Evolutionary conservation across 2,113 vertebrate species (phyloP), one percentile per base, ranked within the genome.

Genomic region (Poeciliopsis occidentalis): DNA sequence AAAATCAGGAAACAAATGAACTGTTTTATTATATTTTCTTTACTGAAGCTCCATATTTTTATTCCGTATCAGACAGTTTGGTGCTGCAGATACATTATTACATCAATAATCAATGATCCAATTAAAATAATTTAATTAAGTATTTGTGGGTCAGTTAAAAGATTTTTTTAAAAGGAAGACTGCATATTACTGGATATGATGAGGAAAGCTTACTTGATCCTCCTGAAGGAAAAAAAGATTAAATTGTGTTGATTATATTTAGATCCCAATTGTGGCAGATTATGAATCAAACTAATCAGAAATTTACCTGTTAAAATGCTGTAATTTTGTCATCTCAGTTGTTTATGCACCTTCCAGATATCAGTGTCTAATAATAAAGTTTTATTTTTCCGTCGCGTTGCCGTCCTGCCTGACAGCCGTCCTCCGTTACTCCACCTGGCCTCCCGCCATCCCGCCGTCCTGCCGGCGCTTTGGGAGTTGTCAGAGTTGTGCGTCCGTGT

Each of bases 401-500:
- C 32, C 79, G 77, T 79, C 41, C 41, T 86, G 71, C 72, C 61
- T 76, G 80, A 80, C 83, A 79, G 77, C 80, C 64, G 63, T 69
- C 72, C 78, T 75, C 34, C 67, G 64, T 60, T 62, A 60, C 69
- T 85, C 82, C 71, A 74, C 82, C 82, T 77, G 82, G 60, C 76
- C 83, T 71, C 12, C 67, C 69, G 80, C 64, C 79, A 44, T 60
- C 82, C 81, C 76, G 82, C 54, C 76, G 81, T 71, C 7, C 67
- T 67, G 80, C 64, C 79, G 39, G 60, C n/a, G 31, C 67, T 22
- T 76, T 27, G 64, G 83, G 86, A 79, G 80, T 60, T 80, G 90
- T 88, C 87, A 65, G 83, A 87, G 83, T 74, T 70, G 69, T 79
- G 71, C 51, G 34, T 76, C 44, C 0, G 24, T 81, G 77, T 86